Evolutionary conservation across 2,888 invertebrate species (phyloP).

Genomic region (Mellilla xanthometata): DNA sequence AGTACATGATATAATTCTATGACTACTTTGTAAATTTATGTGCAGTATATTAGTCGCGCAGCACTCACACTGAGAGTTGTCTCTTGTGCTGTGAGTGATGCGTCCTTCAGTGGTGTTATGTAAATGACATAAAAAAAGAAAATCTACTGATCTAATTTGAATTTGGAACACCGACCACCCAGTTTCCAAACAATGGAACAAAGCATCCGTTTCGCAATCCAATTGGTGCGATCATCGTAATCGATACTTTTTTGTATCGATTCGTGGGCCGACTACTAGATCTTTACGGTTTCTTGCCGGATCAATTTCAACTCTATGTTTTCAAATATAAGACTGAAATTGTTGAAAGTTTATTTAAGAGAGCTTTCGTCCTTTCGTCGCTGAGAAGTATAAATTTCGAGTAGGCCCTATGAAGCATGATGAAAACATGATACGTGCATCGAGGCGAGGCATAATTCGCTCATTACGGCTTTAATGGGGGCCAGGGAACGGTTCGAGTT

Average conservation of each 20-base stretch:
- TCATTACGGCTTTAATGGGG: slow-evolving; percentile 63
- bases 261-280: slow-evolving; percentile 20
- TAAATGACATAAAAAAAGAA: slow-evolving; percentile 18
- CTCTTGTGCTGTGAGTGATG: too few relatives aligned
- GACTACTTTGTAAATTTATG: too few relatives aligned
- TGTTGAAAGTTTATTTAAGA: background rate
- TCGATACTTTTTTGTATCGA: slow-evolving; percentile 43
- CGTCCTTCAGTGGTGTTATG: too few relatives aligned
- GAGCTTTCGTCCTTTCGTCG: slow-evolving; percentile 8
- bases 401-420: slow-evolving; percentile 48
- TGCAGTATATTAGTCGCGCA: too few relatives aligned
- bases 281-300: slow-evolving; percentile 1
- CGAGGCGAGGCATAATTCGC: slow-evolving; percentile 56
- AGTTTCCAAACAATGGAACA: slow-evolving; percentile 47
- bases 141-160: slow-evolving; percentile 30
- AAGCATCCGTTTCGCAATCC: slow-evolving; percentile 45
- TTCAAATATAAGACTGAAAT: slow-evolving; percentile 5
- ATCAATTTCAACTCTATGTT: slow-evolving; percentile 4
- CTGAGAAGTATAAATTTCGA: slow-evolving; percentile 18
- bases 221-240: slow-evolving; percentile 49
- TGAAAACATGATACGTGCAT: slow-evolving; percentile 61
- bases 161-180: slow-evolving; percentile 38
- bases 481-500: slow-evolving; percentile 56
- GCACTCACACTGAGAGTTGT: too few relatives aligned
- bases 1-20: too few relatives aligned